phyloP scores from a whole-genome alignment of 2,113 vertebrate genomes.

The Alces alces region DNA sequence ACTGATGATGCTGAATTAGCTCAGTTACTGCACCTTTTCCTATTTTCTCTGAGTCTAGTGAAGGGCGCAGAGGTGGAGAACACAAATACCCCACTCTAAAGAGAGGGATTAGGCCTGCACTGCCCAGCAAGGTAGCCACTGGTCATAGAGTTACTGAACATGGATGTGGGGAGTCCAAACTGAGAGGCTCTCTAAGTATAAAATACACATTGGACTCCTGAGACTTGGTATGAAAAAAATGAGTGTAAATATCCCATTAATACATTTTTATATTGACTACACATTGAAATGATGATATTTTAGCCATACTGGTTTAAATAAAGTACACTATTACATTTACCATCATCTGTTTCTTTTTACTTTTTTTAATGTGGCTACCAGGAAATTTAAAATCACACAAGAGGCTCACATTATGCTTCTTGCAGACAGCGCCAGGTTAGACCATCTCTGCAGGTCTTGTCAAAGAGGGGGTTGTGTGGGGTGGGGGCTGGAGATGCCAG shows the following conservation, averaged over 20 bases:
- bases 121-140: rapidly evolving
- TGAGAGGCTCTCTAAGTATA: background rate
- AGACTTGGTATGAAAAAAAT: background rate
- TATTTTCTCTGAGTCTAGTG: background rate
- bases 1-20: background rate
- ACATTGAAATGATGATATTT: background rate
- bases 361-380: background rate
- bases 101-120: rapidly evolving
- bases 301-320: background rate
- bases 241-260: background rate
- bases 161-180: background rate
- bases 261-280: background rate
- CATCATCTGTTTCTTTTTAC: background rate
- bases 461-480: background rate
- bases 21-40: background rate
- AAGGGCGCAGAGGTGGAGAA: background rate
- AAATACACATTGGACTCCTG: background rate
- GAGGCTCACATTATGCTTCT: background rate
- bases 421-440: background rate
- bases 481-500: background rate
- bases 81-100: background rate
- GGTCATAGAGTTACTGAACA: rapidly evolving
- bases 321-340: background rate
- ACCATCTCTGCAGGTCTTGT: background rate
- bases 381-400: background rate